A percentile compares a stretch with the other conserved stretches of the same genome.
These are phyloP conservation scores for Hypotaenidia okinawae DNA, from an alignment of 2,797 vertebrate genomes.

Conservation along the genomic window DNA sequence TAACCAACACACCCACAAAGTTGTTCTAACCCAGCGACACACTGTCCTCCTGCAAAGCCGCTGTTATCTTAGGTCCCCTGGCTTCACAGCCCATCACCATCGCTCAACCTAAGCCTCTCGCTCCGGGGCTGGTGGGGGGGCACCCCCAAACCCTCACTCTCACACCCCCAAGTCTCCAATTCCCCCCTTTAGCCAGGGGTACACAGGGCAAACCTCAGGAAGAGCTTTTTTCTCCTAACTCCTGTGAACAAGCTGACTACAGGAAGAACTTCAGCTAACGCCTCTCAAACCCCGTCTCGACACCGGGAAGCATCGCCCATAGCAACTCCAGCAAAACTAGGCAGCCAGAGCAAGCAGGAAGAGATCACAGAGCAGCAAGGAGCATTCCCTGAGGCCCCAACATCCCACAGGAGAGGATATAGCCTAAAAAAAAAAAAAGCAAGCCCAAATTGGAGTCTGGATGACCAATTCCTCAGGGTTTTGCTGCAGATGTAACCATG, in stretches of 20 bases:
- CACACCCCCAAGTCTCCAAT: neutral
- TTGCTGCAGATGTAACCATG: neutral
- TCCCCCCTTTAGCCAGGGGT: fast-evolving
- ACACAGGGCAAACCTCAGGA: neutral
- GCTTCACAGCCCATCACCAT: neutral
- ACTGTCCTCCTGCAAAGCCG: neutral
- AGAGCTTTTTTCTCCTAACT: neutral
- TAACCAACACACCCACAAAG: neutral
- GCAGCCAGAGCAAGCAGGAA: neutral
- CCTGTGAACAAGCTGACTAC: neutral
- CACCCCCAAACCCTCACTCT: neutral
- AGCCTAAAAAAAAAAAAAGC: neutral
- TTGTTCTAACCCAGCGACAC: fast-evolving
- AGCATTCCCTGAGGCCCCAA: neutral
- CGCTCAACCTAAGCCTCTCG: neutral
- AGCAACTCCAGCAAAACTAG: neutral
- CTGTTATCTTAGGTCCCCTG: neutral
- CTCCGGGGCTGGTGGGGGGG: fast-evolving
- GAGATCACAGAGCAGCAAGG: neutral
- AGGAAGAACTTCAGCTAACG: neutral
- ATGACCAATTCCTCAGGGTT: neutral
- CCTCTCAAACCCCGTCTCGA: neutral
- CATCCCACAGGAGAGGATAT: fast-evolving
- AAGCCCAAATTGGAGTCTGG: neutral
- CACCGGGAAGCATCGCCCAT: neutral